phyloP scores from a whole-genome alignment of 2,113 vertebrate species.

The Athene noctua region DNA sequence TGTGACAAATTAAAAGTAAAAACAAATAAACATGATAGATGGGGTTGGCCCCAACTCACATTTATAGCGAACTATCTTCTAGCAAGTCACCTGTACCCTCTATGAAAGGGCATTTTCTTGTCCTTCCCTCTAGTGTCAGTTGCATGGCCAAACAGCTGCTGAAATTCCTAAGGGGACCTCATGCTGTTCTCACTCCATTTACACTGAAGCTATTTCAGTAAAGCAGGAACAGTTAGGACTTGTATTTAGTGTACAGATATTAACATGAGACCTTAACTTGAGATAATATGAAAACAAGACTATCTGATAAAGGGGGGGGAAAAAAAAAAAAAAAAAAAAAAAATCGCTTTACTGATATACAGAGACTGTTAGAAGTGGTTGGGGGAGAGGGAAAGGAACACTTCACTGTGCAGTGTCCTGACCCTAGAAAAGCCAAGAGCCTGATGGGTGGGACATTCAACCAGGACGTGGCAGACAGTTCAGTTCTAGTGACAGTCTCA shows the following conservation, averaged over 20 bases:
- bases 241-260: background rate
- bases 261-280: background rate
- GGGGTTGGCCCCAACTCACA: background rate
- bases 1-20: background rate
- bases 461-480: background rate
- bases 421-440: background rate
- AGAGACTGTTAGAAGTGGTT: background rate
- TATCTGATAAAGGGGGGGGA: background rate
- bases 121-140: background rate
- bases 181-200: background rate
- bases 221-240: background rate
- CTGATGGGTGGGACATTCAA: background rate
- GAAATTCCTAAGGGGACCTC: background rate
- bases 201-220: background rate
- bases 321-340: rapidly evolving
- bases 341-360: background rate
- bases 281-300: background rate
- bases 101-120: background rate
- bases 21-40: background rate
- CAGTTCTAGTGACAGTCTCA: background rate
- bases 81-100: background rate
- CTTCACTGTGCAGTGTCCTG: background rate
- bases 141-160: background rate
- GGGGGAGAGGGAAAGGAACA: background rate
- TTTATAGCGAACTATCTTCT: background rate